Evolutionary conservation across 2,113 vertebrate genomes (phyloP).

Genomic region (Axis porcinus): DNA sequence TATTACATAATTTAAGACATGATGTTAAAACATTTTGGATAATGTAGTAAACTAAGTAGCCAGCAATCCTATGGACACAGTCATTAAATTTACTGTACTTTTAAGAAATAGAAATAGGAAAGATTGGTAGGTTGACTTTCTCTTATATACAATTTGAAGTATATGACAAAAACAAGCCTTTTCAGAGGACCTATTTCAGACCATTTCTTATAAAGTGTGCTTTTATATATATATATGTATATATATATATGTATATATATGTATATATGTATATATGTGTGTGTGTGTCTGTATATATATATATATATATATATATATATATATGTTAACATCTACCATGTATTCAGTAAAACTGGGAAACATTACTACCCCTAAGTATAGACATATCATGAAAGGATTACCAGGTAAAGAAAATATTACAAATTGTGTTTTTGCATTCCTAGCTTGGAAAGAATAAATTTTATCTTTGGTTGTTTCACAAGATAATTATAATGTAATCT

Average conservation of each 20-base stretch:
- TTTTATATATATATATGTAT: background rate
- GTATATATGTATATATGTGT: too few species aligned
- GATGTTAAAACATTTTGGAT: background rate
- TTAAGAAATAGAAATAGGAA: background rate
- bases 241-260: background rate
- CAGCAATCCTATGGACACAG: background rate
- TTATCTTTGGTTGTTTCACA: background rate
- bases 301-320: background rate
- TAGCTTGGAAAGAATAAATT: background rate
- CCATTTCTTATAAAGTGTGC: background rate
- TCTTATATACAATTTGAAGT: background rate
- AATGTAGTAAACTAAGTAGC: background rate
- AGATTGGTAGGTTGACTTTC: background rate
- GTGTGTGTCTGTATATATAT: too few species aligned
- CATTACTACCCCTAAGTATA: background rate
- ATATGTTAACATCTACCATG: background rate
- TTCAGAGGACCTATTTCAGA: background rate
- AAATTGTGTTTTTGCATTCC: background rate
- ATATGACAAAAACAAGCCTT: background rate
- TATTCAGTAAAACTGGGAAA: background rate
- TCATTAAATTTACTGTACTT: background rate
- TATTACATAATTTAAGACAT: background rate
- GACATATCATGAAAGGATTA: background rate
- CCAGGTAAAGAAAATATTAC: background rate
- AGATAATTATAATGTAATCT: background rate